Evolutionary conservation across 2,888 invertebrate genomes (phyloP).

Genomic region (Notocelia uddmanniana): DNA sequence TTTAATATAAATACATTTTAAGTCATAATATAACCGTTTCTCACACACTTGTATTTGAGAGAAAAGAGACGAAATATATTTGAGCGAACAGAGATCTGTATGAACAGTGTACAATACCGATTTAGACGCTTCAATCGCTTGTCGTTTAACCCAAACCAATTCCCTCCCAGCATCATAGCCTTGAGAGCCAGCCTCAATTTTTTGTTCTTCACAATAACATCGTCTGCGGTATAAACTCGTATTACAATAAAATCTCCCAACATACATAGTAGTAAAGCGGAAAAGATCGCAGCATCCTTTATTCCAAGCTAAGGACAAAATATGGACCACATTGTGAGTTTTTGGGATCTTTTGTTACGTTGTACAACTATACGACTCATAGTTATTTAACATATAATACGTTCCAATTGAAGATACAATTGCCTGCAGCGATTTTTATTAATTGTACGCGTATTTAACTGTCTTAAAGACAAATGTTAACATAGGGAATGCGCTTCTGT

Average conservation of each 20-base stretch:
- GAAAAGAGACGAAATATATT: too few relatives aligned
- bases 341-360: neutral
- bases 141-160: slow-evolving; percentile 50
- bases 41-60: too few relatives aligned
- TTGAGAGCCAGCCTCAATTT: slow-evolving; percentile 42
- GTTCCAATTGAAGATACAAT: neutral
- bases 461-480: too few relatives aligned
- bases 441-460: too few relatives aligned
- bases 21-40: too few relatives aligned
- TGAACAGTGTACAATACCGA: too few relatives aligned
- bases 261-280: slow-evolving; percentile 33
- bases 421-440: neutral
- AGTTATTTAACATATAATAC: neutral
- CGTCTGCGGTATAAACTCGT: slow-evolving; percentile 45
- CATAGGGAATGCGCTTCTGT: neutral
- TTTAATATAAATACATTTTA: too few relatives aligned
- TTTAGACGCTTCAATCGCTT: slow-evolving; percentile 2
- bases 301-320: slow-evolving; percentile 30
- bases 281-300: slow-evolving; percentile 26
- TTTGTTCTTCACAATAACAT: slow-evolving; percentile 45
- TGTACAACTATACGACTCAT: neutral
- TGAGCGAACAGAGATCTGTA: too few relatives aligned
- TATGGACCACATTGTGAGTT: neutral
- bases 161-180: slow-evolving; percentile 50
- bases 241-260: slow-evolving; percentile 42